Percentiles rank a stretch among this genome's conserved stretches.
Evolutionary conservation across 2,797 vertebrate genomes (phyloP).

Genomic region (Platalea minor): DNA sequence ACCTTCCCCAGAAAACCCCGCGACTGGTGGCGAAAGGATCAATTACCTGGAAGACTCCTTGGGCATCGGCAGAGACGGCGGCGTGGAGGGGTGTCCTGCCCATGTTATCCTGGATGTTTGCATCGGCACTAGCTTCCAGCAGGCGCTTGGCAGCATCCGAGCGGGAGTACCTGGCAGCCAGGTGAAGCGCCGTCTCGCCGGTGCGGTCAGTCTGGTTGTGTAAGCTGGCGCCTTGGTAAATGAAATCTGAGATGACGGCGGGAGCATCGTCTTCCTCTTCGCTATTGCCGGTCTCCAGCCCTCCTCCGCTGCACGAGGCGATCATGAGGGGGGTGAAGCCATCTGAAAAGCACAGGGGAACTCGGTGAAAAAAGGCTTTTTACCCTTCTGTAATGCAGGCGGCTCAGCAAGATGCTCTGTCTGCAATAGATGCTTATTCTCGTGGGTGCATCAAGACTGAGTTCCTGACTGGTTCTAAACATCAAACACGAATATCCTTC

Average conservation of each 20-base stretch:
- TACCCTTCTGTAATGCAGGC: not conserved
- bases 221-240: constrained; percentile 93
- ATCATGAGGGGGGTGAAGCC: constrained; percentile 98
- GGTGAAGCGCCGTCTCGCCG: constrained; percentile 92
- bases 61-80: constrained; percentile 91
- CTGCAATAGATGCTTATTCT: constrained; percentile 3
- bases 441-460: not conserved
- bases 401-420: not conserved
- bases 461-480: constrained; percentile 38
- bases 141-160: constrained; percentile 95
- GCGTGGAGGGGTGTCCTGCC: constrained; percentile 93
- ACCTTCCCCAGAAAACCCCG: fast-evolving
- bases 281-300: constrained; percentile 91
- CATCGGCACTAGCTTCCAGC: constrained; percentile 93
- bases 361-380: not conserved
- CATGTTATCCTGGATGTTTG: constrained; percentile 98
- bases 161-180: constrained; percentile 93
- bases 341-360: constrained; percentile 72
- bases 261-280: constrained; percentile 95
- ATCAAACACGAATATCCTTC: constrained; percentile 49
- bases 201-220: constrained; percentile 98
- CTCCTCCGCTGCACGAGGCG: constrained; percentile 95
- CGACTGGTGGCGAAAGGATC: fast-evolving
- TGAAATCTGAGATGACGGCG: constrained; percentile 94
- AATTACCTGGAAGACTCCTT: constrained; percentile 93